These are phyloP conservation scores for Montipora efflorescens DNA, from an alignment of 64 coral and sea anemone genomes.

Conservation along the genomic window DNA sequence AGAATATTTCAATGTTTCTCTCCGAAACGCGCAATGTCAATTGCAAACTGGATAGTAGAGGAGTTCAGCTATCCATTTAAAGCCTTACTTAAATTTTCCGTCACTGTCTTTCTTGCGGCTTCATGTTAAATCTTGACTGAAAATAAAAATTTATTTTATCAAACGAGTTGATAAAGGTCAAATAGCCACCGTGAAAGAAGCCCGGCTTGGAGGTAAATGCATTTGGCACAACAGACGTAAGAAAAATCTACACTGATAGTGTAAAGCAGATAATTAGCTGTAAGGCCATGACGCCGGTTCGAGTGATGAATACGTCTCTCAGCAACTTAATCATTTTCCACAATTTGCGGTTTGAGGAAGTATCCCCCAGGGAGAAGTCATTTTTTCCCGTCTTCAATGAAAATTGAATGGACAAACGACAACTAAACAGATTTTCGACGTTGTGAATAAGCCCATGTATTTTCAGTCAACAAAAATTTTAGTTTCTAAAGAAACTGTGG, in stretches of 20 bases:
- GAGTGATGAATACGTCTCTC: constrained; percentile 2
- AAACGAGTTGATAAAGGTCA: too few species aligned
- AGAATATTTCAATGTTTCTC: too few species aligned
- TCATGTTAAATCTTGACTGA: too few species aligned
- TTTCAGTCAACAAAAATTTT: too few species aligned
- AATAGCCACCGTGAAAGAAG: neutral
- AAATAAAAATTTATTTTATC: too few species aligned
- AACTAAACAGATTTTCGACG: neutral
- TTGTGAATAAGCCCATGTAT: neutral
- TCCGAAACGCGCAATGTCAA: too few species aligned
- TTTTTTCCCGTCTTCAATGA: neutral
- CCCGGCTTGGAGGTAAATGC: too few species aligned
- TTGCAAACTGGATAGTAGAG: too few species aligned
- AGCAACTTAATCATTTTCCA: constrained; percentile 14
- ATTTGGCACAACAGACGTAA: neutral
- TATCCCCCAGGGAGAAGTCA: neutral
- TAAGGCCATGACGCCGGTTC: neutral
- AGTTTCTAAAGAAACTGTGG: too few species aligned
- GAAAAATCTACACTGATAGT: neutral
- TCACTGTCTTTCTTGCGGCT: too few species aligned
- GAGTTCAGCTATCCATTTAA: too few species aligned
- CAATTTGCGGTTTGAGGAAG: neutral
- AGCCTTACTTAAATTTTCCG: too few species aligned
- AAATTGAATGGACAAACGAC: neutral
- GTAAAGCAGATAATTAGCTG: neutral